Conservation (phyloP, 2,888 invertebrate species). For the Uloborus plumipes region DNA sequence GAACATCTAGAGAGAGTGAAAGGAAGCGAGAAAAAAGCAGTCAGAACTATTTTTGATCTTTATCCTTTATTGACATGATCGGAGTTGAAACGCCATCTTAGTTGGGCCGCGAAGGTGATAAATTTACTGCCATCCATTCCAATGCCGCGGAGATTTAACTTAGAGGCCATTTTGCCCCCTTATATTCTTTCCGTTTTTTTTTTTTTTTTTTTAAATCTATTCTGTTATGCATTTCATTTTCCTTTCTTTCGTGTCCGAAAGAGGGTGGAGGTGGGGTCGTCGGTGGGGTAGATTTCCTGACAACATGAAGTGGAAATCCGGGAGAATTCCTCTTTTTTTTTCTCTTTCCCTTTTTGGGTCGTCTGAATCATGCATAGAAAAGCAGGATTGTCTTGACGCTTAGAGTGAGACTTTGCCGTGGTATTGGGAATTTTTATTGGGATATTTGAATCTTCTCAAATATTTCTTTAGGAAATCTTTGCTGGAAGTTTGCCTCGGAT, state of each 20-base stretch:
- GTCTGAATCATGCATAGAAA: conserved; percentile 35
- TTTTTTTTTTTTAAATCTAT: background rate
- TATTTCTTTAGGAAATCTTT: background rate
- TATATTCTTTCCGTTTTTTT: conserved; percentile 26
- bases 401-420: conserved; percentile 1
- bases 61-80: conserved; percentile 53
- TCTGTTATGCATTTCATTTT: background rate
- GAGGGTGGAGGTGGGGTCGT: conserved; percentile 1
- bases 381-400: conserved; percentile 51
- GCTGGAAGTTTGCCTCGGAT: too few relatives aligned
- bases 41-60: conserved; percentile 43
- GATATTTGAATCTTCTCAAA: background rate
- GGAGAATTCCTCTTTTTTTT: conserved; percentile 4
- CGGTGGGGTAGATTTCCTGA: conserved; percentile 21
- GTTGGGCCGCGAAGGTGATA: conserved; percentile 41
- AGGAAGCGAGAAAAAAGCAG: conserved; percentile 19
- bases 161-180: conserved; percentile 16
- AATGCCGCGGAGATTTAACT: conserved; percentile 35
- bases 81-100: conserved; percentile 35
- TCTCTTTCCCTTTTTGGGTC: conserved; percentile 12
- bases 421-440: background rate
- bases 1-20: conserved; percentile 5
- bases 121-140: conserved; percentile 37
- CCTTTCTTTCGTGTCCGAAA: background rate
- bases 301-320: conserved; percentile 24